phyloP scores from a whole-genome alignment of 2,113 vertebrate genomes.

The Apodemus sylvaticus region DNA sequence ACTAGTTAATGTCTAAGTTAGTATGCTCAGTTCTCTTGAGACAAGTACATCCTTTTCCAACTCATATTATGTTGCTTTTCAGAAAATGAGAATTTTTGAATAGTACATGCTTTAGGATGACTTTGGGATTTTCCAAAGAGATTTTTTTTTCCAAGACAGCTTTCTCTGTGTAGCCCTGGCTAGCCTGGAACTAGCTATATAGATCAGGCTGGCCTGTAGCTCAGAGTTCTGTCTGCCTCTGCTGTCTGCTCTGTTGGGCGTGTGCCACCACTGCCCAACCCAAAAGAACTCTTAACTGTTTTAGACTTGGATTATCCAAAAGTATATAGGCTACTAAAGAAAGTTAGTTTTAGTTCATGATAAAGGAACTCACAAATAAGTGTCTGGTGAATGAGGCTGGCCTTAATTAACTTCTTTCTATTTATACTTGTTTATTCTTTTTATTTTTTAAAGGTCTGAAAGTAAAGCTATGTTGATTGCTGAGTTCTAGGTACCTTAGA shows the following conservation, averaged over 20 bases:
- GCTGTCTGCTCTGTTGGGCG: no score
- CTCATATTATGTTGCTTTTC: neutral
- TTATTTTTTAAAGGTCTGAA: neutral
- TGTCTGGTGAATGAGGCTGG: neutral
- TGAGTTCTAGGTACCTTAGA: neutral
- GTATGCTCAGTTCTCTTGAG: slow-evolving; percentile 1
- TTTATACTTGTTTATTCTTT: neutral
- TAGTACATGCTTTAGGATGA: no score
- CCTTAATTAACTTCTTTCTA: neutral
- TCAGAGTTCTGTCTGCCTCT: no score
- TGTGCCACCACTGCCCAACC: no score
- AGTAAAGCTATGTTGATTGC: neutral
- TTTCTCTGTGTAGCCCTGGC: no score
- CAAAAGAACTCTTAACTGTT: neutral
- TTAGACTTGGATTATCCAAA: neutral
- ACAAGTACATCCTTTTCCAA: neutral
- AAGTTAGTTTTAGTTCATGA: neutral
- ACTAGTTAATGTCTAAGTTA: neutral
- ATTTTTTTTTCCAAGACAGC: neutral
- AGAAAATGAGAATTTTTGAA: neutral
- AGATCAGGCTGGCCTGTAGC: no score
- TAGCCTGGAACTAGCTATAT: no score
- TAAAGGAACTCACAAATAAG: neutral
- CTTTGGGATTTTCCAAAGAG: neutral
- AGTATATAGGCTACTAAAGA: neutral